Conservation (phyloP, 2,113 vertebrate species). For the human region DNA sequence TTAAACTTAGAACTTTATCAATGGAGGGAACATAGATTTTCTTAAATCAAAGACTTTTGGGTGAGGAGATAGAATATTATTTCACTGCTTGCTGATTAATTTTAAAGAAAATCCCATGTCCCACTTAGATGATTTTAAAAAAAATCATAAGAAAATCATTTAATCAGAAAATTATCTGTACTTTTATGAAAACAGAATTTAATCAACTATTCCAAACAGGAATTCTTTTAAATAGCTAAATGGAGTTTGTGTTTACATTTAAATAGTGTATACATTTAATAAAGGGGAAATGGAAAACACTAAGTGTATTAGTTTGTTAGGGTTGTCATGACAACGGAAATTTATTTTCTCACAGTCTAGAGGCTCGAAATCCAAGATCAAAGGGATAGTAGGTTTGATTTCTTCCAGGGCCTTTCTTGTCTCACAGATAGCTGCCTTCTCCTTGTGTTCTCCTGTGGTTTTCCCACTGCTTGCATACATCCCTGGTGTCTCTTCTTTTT, state of each 20-base stretch:
- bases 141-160: background rate
- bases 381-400: background rate
- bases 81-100: background rate
- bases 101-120: background rate
- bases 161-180: conserved; percentile 28
- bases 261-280: background rate
- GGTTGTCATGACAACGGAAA: background rate
- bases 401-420: background rate
- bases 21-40: background rate
- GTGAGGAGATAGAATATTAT: background rate
- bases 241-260: conserved; percentile 31
- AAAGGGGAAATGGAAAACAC: conserved; percentile 3
- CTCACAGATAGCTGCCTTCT: background rate
- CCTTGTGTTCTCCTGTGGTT: background rate
- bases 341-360: background rate
- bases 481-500: background rate
- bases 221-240: background rate
- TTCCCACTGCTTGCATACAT: background rate
- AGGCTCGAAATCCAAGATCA: background rate
- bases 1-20: background rate
- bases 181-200: conserved; percentile 27
- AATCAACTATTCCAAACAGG: background rate
- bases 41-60: background rate
- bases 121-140: background rate
- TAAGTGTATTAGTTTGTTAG: background rate